These are phyloP conservation scores for Papilio gigon DNA, from an alignment of 2,888 invertebrate species.

Conservation along the genomic window DNA sequence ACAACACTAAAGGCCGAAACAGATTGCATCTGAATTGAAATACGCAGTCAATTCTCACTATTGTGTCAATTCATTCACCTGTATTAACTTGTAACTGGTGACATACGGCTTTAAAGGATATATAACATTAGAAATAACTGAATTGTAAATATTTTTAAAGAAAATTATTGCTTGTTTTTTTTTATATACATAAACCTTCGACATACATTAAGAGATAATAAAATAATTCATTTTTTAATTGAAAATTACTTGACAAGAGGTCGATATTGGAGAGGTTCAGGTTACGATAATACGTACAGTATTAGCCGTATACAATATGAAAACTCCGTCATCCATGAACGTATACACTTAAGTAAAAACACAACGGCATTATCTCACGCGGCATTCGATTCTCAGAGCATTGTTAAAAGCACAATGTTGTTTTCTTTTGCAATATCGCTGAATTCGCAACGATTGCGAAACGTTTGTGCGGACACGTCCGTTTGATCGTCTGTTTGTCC, in stretches of 20 bases:
- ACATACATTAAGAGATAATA: too few relatives aligned
- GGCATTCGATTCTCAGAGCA: constrained; percentile 66
- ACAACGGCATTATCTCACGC: constrained; percentile 53
- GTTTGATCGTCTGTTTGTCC: constrained; percentile 61
- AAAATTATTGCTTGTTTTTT: too few relatives aligned
- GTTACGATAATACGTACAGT: too few relatives aligned
- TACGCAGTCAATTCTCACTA: constrained; percentile 66
- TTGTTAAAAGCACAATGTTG: constrained; percentile 75
- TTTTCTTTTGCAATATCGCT: constrained; percentile 76
- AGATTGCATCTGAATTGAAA: constrained; percentile 69
- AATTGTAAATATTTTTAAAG: neutral
- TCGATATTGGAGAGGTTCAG: too few relatives aligned
- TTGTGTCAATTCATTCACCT: constrained; percentile 65
- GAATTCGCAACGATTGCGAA: constrained; percentile 73
- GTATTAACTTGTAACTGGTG: neutral
- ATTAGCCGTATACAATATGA: neutral
- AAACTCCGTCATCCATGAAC: neutral
- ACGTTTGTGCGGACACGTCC: constrained; percentile 65
- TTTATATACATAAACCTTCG: too few relatives aligned
- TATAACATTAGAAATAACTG: neutral
- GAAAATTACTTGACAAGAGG: too few relatives aligned
- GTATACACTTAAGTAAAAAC: constrained; percentile 40
- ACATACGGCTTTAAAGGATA: constrained; percentile 15
- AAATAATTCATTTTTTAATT: too few relatives aligned
- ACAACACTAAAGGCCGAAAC: constrained; percentile 57